Evolutionary conservation across 2,113 vertebrate species (phyloP).

Genomic region (Orthonyx spaldingii): DNA sequence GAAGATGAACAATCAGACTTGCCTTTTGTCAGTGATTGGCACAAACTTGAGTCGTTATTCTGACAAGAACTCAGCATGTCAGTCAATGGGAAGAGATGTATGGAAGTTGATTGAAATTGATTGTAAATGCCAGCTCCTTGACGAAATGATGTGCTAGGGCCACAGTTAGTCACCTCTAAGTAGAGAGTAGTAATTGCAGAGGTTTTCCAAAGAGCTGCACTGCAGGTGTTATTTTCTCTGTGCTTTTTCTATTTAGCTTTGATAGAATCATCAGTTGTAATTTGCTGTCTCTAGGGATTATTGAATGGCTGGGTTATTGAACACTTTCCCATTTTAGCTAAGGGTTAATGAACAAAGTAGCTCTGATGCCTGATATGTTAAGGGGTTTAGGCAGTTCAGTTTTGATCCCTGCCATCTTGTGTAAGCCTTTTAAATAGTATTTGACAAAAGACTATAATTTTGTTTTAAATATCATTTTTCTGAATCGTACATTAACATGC

Average conservation of each 20-base stretch:
- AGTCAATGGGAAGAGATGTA: slow-evolving; percentile 20
- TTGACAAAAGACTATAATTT: slow-evolving; percentile 10
- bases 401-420: slow-evolving; percentile 11
- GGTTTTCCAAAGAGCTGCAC: slow-evolving; percentile 2
- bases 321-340: neutral
- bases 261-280: slow-evolving; percentile 52
- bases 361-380: neutral
- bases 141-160: slow-evolving; percentile 21
- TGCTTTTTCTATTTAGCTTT: slow-evolving; percentile 38
- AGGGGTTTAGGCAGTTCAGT: neutral
- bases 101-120: slow-evolving; percentile 59
- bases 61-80: slow-evolving; percentile 15
- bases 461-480: neutral
- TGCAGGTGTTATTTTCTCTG: slow-evolving; percentile 36
- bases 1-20: slow-evolving; percentile 24
- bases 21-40: slow-evolving; percentile 46
- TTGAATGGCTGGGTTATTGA: slow-evolving; percentile 43
- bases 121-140: slow-evolving; percentile 50
- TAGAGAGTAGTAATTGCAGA: slow-evolving; percentile 4
- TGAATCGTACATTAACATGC: neutral
- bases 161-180: slow-evolving; percentile 4
- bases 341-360: slow-evolving; percentile 28
- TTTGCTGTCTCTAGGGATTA: slow-evolving; percentile 26
- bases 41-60: slow-evolving; percentile 13
- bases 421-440: neutral